Evolutionary conservation across 2,888 invertebrate species (phyloP).

Genomic region (Orthosia gracilis): DNA sequence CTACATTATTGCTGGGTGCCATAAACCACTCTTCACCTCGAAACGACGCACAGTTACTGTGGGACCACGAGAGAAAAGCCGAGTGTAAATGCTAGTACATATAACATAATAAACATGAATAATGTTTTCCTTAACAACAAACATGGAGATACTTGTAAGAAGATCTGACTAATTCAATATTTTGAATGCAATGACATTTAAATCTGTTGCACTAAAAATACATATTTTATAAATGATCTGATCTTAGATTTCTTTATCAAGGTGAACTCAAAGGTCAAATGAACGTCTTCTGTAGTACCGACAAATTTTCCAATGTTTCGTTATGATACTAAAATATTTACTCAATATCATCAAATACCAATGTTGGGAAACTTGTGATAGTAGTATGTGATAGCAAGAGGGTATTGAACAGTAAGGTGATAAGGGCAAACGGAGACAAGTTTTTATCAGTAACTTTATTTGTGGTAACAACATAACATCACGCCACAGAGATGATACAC

Average conservation of each 20-base stretch:
- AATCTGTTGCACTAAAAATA: conserved; percentile 1
- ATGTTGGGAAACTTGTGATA: conserved; percentile 23
- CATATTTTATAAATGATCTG: neutral
- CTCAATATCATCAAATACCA: neutral
- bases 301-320: neutral
- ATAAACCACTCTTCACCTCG: too few relatives aligned
- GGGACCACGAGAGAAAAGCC: too few relatives aligned
- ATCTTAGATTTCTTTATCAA: conserved; percentile 2
- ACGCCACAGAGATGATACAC: too few relatives aligned
- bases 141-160: too few relatives aligned
- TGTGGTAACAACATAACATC: too few relatives aligned
- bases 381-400: conserved; percentile 18
- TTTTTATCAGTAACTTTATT: neutral
- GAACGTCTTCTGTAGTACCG: neutral
- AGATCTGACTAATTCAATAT: neutral
- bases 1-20: too few relatives aligned
- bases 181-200: neutral
- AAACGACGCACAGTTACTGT: too few relatives aligned
- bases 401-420: conserved; percentile 12
- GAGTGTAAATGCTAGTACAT: too few relatives aligned
- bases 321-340: conserved; percentile 4
- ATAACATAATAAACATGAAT: too few relatives aligned
- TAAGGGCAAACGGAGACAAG: conserved; percentile 18
- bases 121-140: too few relatives aligned
- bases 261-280: conserved; percentile 6